Evolutionary conservation across 2,113 vertebrate species (phyloP).

Genomic region (Salvelinus namaycush): DNA sequence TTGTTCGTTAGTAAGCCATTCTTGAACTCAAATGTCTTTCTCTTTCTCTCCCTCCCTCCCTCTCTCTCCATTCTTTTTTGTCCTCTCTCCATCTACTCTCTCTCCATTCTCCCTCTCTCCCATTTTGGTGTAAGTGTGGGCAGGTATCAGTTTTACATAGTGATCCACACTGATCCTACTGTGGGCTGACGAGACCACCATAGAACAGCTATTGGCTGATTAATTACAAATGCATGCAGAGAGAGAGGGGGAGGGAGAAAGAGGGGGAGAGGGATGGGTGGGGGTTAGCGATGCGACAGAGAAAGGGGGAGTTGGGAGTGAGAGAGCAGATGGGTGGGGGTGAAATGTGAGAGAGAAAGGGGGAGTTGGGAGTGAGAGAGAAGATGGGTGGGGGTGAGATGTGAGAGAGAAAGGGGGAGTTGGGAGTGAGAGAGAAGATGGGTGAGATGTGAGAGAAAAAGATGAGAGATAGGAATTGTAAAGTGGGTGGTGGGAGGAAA

Average conservation of each 20-base stretch:
- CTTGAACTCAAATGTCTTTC: too few relatives aligned
- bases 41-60: too few relatives aligned
- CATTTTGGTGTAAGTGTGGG: too few relatives aligned
- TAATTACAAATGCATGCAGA: neutral
- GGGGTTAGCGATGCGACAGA: neutral
- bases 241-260: slow-evolving; percentile 50
- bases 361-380: neutral
- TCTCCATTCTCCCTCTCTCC: too few relatives aligned
- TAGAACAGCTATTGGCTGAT: too few relatives aligned
- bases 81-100: too few relatives aligned
- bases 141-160: too few relatives aligned
- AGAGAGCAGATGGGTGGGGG: neutral
- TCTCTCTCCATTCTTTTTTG: too few relatives aligned
- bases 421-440: neutral
- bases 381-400: neutral
- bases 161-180: too few relatives aligned
- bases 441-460: neutral
- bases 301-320: neutral
- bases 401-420: neutral
- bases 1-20: too few relatives aligned
- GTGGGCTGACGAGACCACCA: too few relatives aligned
- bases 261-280: neutral
- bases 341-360: neutral
- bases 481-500: slow-evolving; percentile 51
- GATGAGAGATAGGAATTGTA: slow-evolving; percentile 46